Percentiles rank a stretch among this genome's conserved stretches.
These are phyloP conservation scores for Alentia gelatinosa DNA, from an alignment of 2,888 invertebrate genomes.

Conservation along the genomic window DNA sequence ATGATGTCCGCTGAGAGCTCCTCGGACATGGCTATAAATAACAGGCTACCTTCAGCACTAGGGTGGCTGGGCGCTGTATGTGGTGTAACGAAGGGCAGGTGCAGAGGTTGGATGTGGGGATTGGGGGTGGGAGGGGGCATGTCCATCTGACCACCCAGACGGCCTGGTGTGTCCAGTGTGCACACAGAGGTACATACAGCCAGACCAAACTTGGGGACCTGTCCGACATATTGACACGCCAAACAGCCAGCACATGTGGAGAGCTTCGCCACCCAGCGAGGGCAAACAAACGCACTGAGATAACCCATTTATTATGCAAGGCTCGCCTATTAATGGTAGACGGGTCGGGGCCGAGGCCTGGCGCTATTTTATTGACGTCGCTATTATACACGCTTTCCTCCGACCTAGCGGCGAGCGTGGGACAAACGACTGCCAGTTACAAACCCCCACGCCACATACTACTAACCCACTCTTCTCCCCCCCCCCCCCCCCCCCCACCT, in stretches of 20 bases:
- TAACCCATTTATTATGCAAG: slow-evolving; percentile 43
- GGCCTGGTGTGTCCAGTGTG: too few relatives aligned
- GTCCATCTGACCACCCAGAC: too few relatives aligned
- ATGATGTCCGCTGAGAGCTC: too few relatives aligned
- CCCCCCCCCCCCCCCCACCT: neutral
- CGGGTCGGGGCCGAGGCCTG: neutral
- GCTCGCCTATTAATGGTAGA: neutral
- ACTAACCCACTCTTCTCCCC: neutral
- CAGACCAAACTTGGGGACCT: too few relatives aligned
- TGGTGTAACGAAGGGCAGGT: too few relatives aligned
- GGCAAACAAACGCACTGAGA: neutral
- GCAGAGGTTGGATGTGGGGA: too few relatives aligned
- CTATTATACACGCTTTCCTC: neutral
- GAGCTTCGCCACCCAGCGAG: neutral
- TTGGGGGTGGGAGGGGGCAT: too few relatives aligned
- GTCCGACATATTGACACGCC: neutral
- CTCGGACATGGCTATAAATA: too few relatives aligned
- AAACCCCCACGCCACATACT: neutral
- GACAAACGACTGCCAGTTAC: neutral
- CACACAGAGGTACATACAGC: too few relatives aligned
- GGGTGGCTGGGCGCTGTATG: too few relatives aligned
- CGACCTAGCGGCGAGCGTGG: neutral
- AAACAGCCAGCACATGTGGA: neutral
- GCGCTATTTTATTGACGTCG: neutral
- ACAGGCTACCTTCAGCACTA: too few relatives aligned